Percentiles rank a stretch among this genome's conserved stretches.
Evolutionary conservation across 1,140 invertebrate species (phyloP).

Genomic region (Melanaphis sacchari): DNA sequence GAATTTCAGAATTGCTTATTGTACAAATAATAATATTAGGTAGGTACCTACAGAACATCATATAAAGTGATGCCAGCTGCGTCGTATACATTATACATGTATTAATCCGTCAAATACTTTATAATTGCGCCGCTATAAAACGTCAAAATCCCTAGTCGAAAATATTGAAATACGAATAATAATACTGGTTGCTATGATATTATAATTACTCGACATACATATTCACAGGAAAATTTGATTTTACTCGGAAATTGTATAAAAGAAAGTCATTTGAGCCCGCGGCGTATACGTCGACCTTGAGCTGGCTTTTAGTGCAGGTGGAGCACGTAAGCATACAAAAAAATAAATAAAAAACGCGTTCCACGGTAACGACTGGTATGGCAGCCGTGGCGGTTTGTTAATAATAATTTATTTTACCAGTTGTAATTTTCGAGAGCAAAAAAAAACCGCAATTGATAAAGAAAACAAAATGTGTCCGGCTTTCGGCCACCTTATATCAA

Average conservation of each 20-base stretch:
- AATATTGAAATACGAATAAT: background rate
- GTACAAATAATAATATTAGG: background rate
- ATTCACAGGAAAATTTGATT: background rate
- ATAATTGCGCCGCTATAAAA: background rate
- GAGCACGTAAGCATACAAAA: background rate
- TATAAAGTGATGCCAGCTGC: too few species aligned
- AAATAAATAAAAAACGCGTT: background rate
- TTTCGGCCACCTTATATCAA: background rate
- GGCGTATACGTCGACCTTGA: background rate
- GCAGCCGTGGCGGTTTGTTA: background rate
- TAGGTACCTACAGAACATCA: background rate
- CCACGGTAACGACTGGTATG: background rate
- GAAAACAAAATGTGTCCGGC: background rate
- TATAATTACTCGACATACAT: background rate
- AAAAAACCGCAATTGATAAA: background rate
- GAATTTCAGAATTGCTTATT: background rate
- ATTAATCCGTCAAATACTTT: too few species aligned
- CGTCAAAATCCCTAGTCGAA: background rate
- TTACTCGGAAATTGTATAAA: background rate
- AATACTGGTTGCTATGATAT: background rate
- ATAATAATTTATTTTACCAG: conserved; percentile 8
- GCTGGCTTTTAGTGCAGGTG: background rate
- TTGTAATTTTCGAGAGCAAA: conserved; percentile 12
- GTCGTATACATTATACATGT: background rate
- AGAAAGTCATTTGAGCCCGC: background rate